Conservation (phyloP, 2,888 invertebrate species). For the Archaeoteleia sp. region DNA sequence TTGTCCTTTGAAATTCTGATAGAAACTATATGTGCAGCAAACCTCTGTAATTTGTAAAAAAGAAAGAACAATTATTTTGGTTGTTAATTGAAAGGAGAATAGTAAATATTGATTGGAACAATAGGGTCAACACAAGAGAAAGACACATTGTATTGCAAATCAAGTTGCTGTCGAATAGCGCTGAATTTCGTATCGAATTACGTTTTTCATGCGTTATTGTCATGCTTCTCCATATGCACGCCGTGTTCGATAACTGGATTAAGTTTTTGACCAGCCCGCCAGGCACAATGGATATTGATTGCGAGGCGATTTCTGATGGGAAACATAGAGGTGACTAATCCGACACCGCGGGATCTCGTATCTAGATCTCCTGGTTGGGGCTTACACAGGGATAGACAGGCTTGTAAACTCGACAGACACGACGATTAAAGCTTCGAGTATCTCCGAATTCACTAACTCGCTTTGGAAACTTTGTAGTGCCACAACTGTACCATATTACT, state of each 20-base stretch:
- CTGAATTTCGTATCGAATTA: constrained; percentile 48
- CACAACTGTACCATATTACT: constrained; percentile 40
- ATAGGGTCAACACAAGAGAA: constrained; percentile 34
- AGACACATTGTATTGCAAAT: constrained; percentile 47
- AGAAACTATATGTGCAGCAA: too few species aligned
- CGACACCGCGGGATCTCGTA: constrained; percentile 39
- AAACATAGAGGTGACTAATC: constrained; percentile 50
- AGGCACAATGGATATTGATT: constrained; percentile 52
- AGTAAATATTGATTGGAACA: constrained; percentile 41
- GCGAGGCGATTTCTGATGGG: constrained; percentile 40
- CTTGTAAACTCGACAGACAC: constrained; percentile 64
- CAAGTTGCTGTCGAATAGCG: constrained; percentile 32
- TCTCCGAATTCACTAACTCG: constrained; percentile 63
- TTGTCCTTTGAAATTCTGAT: too few species aligned
- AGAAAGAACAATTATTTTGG: constrained; percentile 14
- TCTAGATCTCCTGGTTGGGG: constrained; percentile 42
- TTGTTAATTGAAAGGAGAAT: constrained; percentile 3
- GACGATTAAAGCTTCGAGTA: constrained; percentile 48
- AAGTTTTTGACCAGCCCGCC: constrained; percentile 48
- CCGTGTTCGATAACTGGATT: constrained; percentile 51
- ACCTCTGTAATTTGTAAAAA: constrained; percentile 1
- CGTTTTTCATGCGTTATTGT: constrained; percentile 52
- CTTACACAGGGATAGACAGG: constrained; percentile 56
- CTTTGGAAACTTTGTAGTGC: constrained; percentile 57
- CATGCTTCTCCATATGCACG: constrained; percentile 27